Base-by-base conservation (phyloP, 2,888 invertebrate species). In the Nebria brevicollis region DNA sequence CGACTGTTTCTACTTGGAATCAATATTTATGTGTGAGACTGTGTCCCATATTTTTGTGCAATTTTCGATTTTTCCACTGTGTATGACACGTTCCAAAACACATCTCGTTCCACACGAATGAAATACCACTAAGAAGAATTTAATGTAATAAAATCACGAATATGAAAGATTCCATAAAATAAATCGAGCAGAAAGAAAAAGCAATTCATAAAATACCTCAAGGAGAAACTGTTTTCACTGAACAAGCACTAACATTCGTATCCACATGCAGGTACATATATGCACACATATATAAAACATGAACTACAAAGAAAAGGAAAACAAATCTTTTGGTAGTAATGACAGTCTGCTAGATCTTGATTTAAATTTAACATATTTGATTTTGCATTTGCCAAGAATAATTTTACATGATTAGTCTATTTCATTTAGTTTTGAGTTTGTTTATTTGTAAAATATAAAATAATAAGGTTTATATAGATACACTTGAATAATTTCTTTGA, bases 101-200 rank as follows among this genome's bases (percentile, higher is more conserved):
- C 54, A 54, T 54, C 54, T 54, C 54, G 54, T 54, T 54, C 54
- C 54, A 54, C 54, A 54, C 54, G 54, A 54, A 54, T 54, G 54
- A 54, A 54, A 54, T 54, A 54, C 54, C 54, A 54, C 54, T 54
- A 54, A 54, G 54, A 54, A 54, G 54, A 54, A 54, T 54, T 54
- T 54, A 54, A 54, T 54, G 54, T 54, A 54, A 54, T 54, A 54
- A 54, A 54, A 54, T 54, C 54, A 54, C 54, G 54, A 54, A 54
- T 54, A 54, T 54, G 54, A 54, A 54, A 54, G 54, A 54, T 54
- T 54, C 54, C 54, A 7, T 2, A 54, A 54, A 54, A 54, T 54
- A 54, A 54, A 54, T 54, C 54, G 54, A 54, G 54, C 54, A 54
- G 54, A 54, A 54, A 54, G 54, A 54, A 54, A 54, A 54, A 54